Evolutionary conservation across 2,888 invertebrate species (phyloP), one percentile per base, ranked within the genome.

Genomic region (Eristalis intricaria): DNA sequence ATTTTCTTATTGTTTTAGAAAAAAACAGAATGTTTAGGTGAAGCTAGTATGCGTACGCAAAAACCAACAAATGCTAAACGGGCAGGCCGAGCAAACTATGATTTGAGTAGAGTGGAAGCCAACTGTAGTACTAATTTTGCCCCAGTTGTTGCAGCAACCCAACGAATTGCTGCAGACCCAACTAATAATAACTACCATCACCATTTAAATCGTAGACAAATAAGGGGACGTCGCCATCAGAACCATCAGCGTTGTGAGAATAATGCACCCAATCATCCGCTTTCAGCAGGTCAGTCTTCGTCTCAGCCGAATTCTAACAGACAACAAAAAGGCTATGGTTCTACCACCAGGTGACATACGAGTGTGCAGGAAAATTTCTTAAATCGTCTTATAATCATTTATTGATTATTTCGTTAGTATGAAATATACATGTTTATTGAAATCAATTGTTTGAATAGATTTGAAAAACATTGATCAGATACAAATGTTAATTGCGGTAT

Each of bases 311-410:
- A 84, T 50, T 83, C 88, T 65, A 90, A 90, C 89, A 92, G 92
- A 80, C 92, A 92, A 78, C 88, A 91, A 84, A 92, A 92, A 90
- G 90, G 90, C 88, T 90, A 91, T 75, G 90, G 89, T 65, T 89
- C 90, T 29, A 91, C 90, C 90, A 90, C 90, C 91, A 93, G 92
- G 92, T 93, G 92, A 93, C 92, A 91, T 90, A 91, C 91, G 92
- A 90, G 89, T 89, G 88, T 80, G 77, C 80, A 13, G 7, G 40
- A 50, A 40, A 58, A 38, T 58, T 38, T 81, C 23, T 76, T 43
- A 29, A 77, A 43, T 73, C 64, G 64, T 58, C 71, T 32, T 74
- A 77, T 35, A 69, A 58, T 60, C 64, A 38, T 43, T 35, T 74
- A 23, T 77, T 69, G 73, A 43, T 43, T 73, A 76, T 77, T 78